Evolutionary conservation across 2,888 invertebrate species (phyloP).

Genomic region (Heliconius aoede): DNA sequence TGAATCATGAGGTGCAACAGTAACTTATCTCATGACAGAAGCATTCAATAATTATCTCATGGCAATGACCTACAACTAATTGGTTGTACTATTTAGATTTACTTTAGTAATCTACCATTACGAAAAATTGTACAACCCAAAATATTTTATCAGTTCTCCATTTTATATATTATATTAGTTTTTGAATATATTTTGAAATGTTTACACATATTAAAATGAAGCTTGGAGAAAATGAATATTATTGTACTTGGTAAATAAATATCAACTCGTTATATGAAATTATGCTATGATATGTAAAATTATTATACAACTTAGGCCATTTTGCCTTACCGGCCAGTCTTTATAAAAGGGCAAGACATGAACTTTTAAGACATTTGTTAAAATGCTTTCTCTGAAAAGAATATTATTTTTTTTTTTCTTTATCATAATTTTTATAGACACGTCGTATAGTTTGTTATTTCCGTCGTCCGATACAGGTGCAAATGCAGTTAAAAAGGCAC

Average conservation of each 20-base stretch:
- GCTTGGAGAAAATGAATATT: too few species aligned
- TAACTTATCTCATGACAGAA: conserved; percentile 34
- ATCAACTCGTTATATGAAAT: background rate
- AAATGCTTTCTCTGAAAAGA: background rate
- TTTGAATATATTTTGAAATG: too few species aligned
- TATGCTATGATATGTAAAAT: background rate
- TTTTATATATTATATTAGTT: too few species aligned
- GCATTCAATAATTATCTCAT: conserved; percentile 55
- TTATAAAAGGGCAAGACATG: background rate
- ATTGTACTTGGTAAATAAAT: too few species aligned
- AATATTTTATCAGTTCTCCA: background rate
- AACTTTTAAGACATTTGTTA: conserved; percentile 1
- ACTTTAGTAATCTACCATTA: background rate
- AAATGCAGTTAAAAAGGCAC: conserved; percentile 68
- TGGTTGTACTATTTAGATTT: conserved; percentile 26
- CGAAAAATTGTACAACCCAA: conserved; percentile 2
- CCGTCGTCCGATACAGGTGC: conserved; percentile 59
- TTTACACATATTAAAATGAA: too few species aligned
- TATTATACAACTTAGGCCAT: background rate
- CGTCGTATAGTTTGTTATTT: conserved; percentile 55
- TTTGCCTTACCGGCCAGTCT: background rate
- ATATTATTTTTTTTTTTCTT: conserved; percentile 42
- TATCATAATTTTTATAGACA: conserved; percentile 38
- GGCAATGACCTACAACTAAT: conserved; percentile 68
- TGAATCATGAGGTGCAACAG: background rate